A percentile compares a stretch with the other conserved stretches of the same genome.
phyloP scores from a whole-genome alignment of 2,113 vertebrate species.

The western clawed frog (Xenopus tropicalis) region UCB_Xtro_10.0 CM004443.2:176503501-176504000 shows the following conservation, averaged over 20 bases:
- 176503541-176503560: too few relatives aligned
- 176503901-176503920: background rate
- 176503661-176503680: background rate
- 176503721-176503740: background rate
- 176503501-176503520: too few relatives aligned
- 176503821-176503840: background rate
- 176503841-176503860: slow-evolving; percentile 19
- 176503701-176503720: background rate
- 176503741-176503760: background rate
- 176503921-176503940: background rate
- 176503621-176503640: too few relatives aligned
- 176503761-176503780: background rate
- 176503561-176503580: too few relatives aligned
- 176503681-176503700: background rate
- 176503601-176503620: too few relatives aligned
- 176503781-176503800: background rate
- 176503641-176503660: background rate
- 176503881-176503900: background rate
- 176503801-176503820: background rate
- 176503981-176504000: background rate
- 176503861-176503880: background rate
- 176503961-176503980: background rate
- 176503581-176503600: too few relatives aligned
- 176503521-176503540: too few relatives aligned
- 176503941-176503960: background rate